Conservation (phyloP, 2,888 invertebrate species). For the Eurytoma californica region DNA sequence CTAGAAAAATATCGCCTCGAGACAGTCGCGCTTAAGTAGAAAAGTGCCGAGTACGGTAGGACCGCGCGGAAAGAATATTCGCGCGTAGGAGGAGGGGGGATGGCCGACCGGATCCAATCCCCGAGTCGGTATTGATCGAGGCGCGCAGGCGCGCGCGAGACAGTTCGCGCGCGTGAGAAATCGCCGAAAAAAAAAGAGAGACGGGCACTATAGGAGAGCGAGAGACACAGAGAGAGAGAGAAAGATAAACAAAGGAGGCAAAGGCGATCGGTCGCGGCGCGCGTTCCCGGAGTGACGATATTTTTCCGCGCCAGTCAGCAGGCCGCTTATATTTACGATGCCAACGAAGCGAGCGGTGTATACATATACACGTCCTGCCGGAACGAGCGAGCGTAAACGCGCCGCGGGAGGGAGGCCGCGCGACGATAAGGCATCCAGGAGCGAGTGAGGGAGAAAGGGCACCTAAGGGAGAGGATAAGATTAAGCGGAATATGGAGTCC, state of each 20-base stretch:
- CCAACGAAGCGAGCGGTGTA: constrained; percentile 27
- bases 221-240: background rate
- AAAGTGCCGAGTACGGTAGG: background rate
- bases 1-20: too few species aligned
- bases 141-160: background rate
- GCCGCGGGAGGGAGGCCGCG: background rate
- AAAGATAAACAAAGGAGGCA: background rate
- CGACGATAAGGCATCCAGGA: background rate
- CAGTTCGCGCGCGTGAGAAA: too few species aligned
- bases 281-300: constrained; percentile 27
- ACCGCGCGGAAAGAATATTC: background rate
- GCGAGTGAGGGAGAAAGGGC: constrained; percentile 12
- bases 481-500: constrained; percentile 26
- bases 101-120: constrained; percentile 1
- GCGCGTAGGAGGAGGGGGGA: background rate
- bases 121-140: constrained; percentile 15
- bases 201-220: background rate
- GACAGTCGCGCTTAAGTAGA: background rate
- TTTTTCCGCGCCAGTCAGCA: constrained; percentile 33
- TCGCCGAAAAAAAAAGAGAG: too few species aligned
- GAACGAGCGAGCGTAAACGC: constrained; percentile 38
- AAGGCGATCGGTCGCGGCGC: background rate
- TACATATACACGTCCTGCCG: constrained; percentile 1
- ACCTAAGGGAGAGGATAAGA: constrained; percentile 35
- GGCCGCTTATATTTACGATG: constrained; percentile 39